Conservation (phyloP, 2,888 invertebrate species). For the Drosophila nr. medialis region DNA sequence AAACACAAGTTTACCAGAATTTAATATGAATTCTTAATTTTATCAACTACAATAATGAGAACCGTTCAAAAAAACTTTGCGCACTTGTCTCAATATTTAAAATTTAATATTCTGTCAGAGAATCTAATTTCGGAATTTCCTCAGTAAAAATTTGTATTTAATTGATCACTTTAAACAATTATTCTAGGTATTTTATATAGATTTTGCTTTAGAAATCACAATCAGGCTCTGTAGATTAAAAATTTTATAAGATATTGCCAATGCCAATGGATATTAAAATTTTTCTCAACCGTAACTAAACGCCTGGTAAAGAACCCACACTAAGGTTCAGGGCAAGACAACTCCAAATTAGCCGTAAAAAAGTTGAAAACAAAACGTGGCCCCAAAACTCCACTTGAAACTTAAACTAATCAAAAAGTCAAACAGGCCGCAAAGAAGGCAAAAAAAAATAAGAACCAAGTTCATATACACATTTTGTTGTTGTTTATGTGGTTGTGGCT, state of each 20-base stretch:
- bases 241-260: not conserved
- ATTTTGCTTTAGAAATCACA: not conserved
- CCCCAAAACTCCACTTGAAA: slow-evolving; percentile 53
- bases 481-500: slow-evolving; percentile 18
- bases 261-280: not conserved
- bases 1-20: not conserved
- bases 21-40: not conserved
- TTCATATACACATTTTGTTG: slow-evolving; percentile 20
- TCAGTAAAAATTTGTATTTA: not conserved
- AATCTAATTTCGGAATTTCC: too few species aligned
- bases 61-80: not conserved
- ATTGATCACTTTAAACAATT: too few species aligned
- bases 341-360: slow-evolving; percentile 71
- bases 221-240: not conserved
- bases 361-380: slow-evolving; percentile 43
- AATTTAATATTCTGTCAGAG: too few species aligned
- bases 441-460: slow-evolving; percentile 29
- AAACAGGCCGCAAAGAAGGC: slow-evolving; percentile 50
- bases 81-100: too few species aligned
- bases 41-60: not conserved
- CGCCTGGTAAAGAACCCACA: slow-evolving; percentile 27
- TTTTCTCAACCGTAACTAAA: slow-evolving; percentile 21
- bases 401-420: slow-evolving; percentile 57
- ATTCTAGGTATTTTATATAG: not conserved
- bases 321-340: slow-evolving; percentile 47